Conservation (phyloP, 2,888 invertebrate species). For the Cotesia congregata region DNA sequence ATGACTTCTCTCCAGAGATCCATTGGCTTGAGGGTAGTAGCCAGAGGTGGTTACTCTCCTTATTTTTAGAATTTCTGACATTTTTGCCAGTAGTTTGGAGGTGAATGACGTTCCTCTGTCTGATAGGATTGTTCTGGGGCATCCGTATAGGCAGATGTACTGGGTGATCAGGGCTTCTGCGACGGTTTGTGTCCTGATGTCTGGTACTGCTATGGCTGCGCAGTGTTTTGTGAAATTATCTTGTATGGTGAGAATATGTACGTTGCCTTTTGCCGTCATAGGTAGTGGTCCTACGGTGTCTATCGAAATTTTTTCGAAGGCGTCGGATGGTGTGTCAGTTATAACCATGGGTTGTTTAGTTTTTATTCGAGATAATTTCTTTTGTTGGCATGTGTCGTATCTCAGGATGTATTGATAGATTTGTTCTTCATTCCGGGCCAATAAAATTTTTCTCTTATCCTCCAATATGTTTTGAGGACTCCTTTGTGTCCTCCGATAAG, state of each 20-base stretch:
- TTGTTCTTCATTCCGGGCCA: constrained; percentile 11
- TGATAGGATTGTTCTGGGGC: constrained; percentile 26
- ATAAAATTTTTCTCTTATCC: constrained; percentile 37
- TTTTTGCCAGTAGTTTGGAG: constrained; percentile 12
- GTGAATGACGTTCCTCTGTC: constrained; percentile 26
- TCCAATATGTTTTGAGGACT: constrained; percentile 42
- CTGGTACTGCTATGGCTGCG: constrained; percentile 19
- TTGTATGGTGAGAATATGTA: constrained; percentile 37
- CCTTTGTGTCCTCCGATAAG: constrained; percentile 49
- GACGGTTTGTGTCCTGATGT: background rate
- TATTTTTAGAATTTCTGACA: constrained; percentile 15
- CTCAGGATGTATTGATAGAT: constrained; percentile 25
- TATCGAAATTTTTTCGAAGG: constrained; percentile 44
- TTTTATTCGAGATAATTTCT: constrained; percentile 37
- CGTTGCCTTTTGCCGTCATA: constrained; percentile 28
- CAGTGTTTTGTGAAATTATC: constrained; percentile 38
- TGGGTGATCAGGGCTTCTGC: constrained; percentile 21
- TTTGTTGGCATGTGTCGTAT: constrained; percentile 42
- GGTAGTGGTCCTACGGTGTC: constrained; percentile 43
- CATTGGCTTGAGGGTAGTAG: constrained; percentile 27
- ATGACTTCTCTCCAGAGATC: constrained; percentile 30
- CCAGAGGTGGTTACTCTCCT: background rate
- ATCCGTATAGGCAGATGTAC: constrained; percentile 26
- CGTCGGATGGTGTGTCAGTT: constrained; percentile 39
- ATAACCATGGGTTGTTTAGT: constrained; percentile 44